Percentiles rank a stretch among this genome's conserved stretches.
These are phyloP conservation scores for Onychomys torridus DNA, from an alignment of 2,797 vertebrate species.

Conservation along the genomic window DNA sequence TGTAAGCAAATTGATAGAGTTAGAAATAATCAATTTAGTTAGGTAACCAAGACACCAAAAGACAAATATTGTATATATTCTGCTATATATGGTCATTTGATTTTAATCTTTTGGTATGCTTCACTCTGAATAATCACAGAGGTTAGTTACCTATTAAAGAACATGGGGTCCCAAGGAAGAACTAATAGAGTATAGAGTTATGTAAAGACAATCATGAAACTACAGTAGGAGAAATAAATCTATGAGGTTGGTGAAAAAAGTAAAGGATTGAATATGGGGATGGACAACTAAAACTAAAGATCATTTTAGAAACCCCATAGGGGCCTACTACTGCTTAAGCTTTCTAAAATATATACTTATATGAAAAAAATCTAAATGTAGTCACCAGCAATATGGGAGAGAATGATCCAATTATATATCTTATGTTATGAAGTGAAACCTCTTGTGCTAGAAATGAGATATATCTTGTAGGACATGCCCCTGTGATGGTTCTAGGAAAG, in stretches of 20 bases:
- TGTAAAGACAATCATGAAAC: not conserved
- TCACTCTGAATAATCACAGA: not conserved
- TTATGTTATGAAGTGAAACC: not conserved
- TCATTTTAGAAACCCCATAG: not conserved
- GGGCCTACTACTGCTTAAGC: not conserved
- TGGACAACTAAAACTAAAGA: not conserved
- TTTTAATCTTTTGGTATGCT: not conserved
- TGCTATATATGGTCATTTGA: not conserved
- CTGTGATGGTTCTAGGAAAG: not conserved
- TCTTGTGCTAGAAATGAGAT: not conserved
- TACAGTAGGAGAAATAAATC: not conserved
- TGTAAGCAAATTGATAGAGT: not conserved
- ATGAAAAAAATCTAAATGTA: not conserved
- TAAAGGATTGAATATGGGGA: not conserved
- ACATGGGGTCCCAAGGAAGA: not conserved
- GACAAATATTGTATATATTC: not conserved
- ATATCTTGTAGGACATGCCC: not conserved
- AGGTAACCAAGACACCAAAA: not conserved
- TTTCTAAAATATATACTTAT: not conserved
- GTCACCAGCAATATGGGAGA: not conserved
- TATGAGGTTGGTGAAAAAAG: not conserved
- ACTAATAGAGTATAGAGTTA: not conserved
- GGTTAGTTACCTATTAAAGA: not conserved
- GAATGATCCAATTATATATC: not conserved
- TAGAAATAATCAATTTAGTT: not conserved